Percentiles rank a stretch among this genome's conserved stretches.
Conservation (phyloP, 2,888 invertebrate genomes). For the Clivina fossor region DNA sequence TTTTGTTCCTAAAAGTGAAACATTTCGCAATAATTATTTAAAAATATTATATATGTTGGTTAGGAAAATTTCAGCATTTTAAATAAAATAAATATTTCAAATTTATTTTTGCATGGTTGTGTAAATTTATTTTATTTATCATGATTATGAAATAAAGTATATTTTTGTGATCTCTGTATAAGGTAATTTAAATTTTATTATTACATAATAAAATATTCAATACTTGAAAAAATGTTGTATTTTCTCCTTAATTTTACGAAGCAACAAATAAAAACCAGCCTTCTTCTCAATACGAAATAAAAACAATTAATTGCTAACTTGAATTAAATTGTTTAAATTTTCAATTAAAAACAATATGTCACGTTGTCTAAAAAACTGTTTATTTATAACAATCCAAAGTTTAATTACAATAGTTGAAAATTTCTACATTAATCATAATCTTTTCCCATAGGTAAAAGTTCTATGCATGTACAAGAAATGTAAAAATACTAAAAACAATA, state of each 20-base stretch:
- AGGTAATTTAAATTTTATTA: neutral
- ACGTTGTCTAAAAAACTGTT: too few relatives aligned
- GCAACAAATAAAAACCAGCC: neutral
- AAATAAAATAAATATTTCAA: neutral
- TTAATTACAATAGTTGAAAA: too few relatives aligned
- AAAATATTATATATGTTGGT: neutral
- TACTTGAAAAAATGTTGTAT: neutral
- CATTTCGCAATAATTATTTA: too few relatives aligned
- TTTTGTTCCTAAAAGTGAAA: too few relatives aligned
- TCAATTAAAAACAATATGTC: too few relatives aligned
- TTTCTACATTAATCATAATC: too few relatives aligned
- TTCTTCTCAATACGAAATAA: neutral
- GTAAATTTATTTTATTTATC: conserved; percentile 7
- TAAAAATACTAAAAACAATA: conserved; percentile 56
- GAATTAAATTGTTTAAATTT: too few relatives aligned
- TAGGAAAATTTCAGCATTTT: neutral
- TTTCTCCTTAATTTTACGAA: neutral
- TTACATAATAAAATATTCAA: neutral
- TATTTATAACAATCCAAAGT: too few relatives aligned
- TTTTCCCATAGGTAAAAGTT: conserved; percentile 48
- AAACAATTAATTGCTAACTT: too few relatives aligned
- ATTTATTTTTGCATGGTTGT: conserved; percentile 1
- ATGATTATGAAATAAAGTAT: neutral
- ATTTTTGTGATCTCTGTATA: neutral
- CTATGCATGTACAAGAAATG: conserved; percentile 58